Percentiles rank a stretch among this genome's conserved stretches.
These are phyloP conservation scores for Calvadosia cruxmelitensis DNA, from an alignment of 30 jellyfish, hydroid and myxozoan species.

Conservation along the genomic window DNA sequence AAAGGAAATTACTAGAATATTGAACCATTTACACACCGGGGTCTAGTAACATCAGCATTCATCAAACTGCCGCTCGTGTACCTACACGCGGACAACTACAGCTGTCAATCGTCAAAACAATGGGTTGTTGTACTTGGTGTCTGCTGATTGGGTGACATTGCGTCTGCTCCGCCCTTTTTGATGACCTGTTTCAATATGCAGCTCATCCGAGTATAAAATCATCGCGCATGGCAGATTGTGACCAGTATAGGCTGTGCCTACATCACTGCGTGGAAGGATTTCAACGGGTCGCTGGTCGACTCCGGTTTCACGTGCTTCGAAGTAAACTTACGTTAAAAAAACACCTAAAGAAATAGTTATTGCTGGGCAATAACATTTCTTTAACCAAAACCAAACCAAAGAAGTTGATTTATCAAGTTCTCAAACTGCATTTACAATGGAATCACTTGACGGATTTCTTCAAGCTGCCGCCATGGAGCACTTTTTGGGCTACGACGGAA, in stretches of 20 bases:
- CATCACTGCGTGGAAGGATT: not conserved
- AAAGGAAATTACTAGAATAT: no score
- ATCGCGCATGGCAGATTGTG: not conserved
- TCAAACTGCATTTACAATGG: constrained; percentile 29
- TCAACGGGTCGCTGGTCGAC: constrained; percentile 2
- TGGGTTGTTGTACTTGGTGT: not conserved
- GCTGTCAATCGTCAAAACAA: not conserved
- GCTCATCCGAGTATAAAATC: not conserved
- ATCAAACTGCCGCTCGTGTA: no score
- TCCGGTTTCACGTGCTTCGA: not conserved
- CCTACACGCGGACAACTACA: no score
- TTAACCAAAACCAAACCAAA: constrained; percentile 11
- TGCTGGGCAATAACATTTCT: constrained; percentile 72
- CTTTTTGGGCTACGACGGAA: constrained; percentile 70
- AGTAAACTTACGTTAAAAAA: no score
- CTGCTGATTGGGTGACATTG: not conserved
- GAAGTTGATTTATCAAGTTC: constrained; percentile 8
- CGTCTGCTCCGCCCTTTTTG: not conserved
- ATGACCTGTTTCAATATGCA: not conserved
- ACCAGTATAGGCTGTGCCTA: constrained; percentile 1
- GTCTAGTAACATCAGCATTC: no score
- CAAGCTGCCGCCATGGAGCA: constrained; percentile 94
- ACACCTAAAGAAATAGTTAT: constrained; percentile 27
- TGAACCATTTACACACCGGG: no score
- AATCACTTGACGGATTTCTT: constrained; percentile 67